These are phyloP conservation scores for Umimayanthus chanpuru DNA, from an alignment of 92 coral and sea anemone species.

Conservation along the genomic window DNA sequence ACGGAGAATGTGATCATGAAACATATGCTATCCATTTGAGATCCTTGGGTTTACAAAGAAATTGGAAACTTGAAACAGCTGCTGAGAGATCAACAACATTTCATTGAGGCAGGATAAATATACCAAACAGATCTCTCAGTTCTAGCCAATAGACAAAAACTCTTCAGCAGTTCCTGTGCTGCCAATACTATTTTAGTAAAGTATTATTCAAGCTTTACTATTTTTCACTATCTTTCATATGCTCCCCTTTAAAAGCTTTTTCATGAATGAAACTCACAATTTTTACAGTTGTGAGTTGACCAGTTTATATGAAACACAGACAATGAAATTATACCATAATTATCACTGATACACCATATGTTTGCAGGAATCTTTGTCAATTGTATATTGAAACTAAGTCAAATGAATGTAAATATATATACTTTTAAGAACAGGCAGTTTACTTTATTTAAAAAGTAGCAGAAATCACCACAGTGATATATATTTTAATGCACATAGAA, in stretches of 20 bases:
- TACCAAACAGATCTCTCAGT: background rate
- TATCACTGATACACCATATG: background rate
- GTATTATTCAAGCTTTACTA: background rate
- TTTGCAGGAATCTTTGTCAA: too few species aligned
- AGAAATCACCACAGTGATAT: background rate
- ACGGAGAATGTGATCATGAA: background rate
- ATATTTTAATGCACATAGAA: too few species aligned
- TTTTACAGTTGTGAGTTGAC: background rate
- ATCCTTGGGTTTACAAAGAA: background rate
- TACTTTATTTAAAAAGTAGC: too few species aligned
- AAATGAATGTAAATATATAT: too few species aligned
- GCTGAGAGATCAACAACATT: slow-evolving; percentile 1
- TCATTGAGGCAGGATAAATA: background rate
- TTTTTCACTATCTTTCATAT: background rate
- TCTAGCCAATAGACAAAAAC: background rate
- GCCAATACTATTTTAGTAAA: background rate
- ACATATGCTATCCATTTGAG: background rate
- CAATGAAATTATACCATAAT: background rate
- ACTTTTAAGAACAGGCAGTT: background rate
- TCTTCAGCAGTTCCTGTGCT: background rate
- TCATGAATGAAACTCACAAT: too few species aligned
- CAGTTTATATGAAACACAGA: background rate
- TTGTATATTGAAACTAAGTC: background rate
- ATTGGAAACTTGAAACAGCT: background rate
- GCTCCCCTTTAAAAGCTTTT: too few species aligned